Evolutionary conservation across 2,888 invertebrate species (phyloP), one percentile per base, ranked within the genome.

Genomic region (Margaritifera margaritifera): DNA sequence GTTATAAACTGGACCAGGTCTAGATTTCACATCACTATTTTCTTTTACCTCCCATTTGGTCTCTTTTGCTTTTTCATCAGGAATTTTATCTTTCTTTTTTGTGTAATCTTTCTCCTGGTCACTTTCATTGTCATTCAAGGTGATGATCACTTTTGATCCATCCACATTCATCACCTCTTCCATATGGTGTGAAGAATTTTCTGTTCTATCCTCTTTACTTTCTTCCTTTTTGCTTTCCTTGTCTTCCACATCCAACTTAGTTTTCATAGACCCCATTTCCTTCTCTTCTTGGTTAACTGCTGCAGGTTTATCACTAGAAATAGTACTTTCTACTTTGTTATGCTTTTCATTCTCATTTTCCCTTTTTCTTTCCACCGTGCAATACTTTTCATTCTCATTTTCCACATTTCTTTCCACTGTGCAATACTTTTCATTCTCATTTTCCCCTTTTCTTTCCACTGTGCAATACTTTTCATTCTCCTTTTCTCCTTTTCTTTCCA

Each of bases 141-240:
- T 80, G 27, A 78, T 80, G 25, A 79, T 56, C 42, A 79, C 72
- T 25, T 78, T 77, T 51, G 67, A 73, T 18, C 73, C 75, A 72
- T 78, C 78, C 50, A 69, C 72, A 71, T 73, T 75, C 57, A 71
- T 76, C n/a, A 80, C 79, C 56, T 73, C 78, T 27, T 72, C 72
- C 20, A 77, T 66, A 6, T 73, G 69, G 25, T 73, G 56, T 4
- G 51, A 19, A n/a, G 15, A 15, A 27, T 19, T 60, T 19, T 60
- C 53, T 53, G 15, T 25, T 54, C 57, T 61, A 18, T 42, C n/a
- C 18, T 54, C n/a, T 66, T 72, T 53, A 74, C 71, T 62, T 68
- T 74, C 56, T 68, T 72, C 61, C 72, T 74, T 57, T 68, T n/a
- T 67, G 11, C 20, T 42, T 11, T 25, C 24, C n/a, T 31, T 19